Conservation (phyloP, 2,797 vertebrate genomes). For the Pseudopleuronectes americanus region DNA sequence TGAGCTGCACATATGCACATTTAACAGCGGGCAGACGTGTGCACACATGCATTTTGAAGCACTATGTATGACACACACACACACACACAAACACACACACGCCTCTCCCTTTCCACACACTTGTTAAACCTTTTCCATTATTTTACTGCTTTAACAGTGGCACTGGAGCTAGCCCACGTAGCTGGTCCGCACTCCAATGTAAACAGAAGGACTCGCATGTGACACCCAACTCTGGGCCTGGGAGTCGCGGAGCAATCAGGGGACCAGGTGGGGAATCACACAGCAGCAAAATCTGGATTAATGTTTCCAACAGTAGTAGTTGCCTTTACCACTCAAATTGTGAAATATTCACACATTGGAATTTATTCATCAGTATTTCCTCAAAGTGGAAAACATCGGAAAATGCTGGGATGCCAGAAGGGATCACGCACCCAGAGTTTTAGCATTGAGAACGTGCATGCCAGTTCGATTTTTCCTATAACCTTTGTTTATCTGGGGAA, state of each 20-base stretch:
- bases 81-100: constrained; percentile 25
- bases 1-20: constrained; percentile 42
- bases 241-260: constrained; percentile 39
- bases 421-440: constrained; percentile 50
- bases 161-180: constrained; percentile 34
- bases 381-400: constrained; percentile 54
- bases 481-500: constrained; percentile 59
- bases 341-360: constrained; percentile 64
- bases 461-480: constrained; percentile 44
- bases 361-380: constrained; percentile 65
- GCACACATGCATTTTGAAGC: constrained; percentile 30
- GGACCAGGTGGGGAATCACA: constrained; percentile 57
- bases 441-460: constrained; percentile 47
- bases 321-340: constrained; percentile 34
- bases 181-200: constrained; percentile 45
- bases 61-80: constrained; percentile 16
- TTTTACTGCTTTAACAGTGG: constrained; percentile 64
- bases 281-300: constrained; percentile 30
- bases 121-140: constrained; percentile 61
- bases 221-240: constrained; percentile 41
- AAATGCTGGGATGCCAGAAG: constrained; percentile 57
- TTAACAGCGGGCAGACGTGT: constrained; percentile 12
- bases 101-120: constrained; percentile 22
- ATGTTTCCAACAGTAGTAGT: constrained; percentile 47
- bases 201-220: constrained; percentile 59